Evolutionary conservation across 1,140 invertebrate species (phyloP), one percentile per base, ranked within the genome.

Genomic region (Phymastichus coffea): DNA sequence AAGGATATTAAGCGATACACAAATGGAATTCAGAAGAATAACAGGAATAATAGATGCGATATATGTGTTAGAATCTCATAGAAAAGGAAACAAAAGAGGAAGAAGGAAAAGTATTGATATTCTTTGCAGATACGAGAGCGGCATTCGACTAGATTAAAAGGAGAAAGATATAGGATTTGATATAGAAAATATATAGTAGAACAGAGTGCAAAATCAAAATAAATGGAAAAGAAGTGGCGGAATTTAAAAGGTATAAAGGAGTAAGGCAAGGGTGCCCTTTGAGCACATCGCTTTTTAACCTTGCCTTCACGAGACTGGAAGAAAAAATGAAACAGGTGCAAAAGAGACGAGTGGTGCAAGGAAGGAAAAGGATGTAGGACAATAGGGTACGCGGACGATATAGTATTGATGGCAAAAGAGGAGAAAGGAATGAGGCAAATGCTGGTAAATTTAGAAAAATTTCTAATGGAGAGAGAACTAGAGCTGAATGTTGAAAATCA

Each of bases 291-390:
- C 33, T 54, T 7, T 55, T 55, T 20, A 17, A 26, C 19, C 14
- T 55, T 12, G 43, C 30, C 14, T 12, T 61, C 2, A 20, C 58
- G 9, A 20, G 38, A 20, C 22, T 61, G 15, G 41, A 59, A 17
- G 25, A 52, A n/a, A 8, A 14, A 14, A 4, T 61, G 19, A 55
- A 26, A 17, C 17, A 47, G n/a, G 41, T 33, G n/a, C 4, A 61
- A 15, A 25, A 53, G 33, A 26, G 47, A 22, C 19, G 38, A 33
- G 4, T 54, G 20, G 14, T 15, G 19, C 3, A 26, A 46, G 26
- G 35, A 48, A n/a, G 23, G 14, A 28, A 19, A 19, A 57, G 15
- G 33, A 26, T 22, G 8, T 54, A n/a, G 30, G 26, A 20, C 48
- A 4, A 12, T 59, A 23, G 17, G 12, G 3, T 35, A 37, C 22